Evolutionary conservation across 2,888 invertebrate genomes (phyloP).

Genomic region (Willowsia nigromaculata): DNA sequence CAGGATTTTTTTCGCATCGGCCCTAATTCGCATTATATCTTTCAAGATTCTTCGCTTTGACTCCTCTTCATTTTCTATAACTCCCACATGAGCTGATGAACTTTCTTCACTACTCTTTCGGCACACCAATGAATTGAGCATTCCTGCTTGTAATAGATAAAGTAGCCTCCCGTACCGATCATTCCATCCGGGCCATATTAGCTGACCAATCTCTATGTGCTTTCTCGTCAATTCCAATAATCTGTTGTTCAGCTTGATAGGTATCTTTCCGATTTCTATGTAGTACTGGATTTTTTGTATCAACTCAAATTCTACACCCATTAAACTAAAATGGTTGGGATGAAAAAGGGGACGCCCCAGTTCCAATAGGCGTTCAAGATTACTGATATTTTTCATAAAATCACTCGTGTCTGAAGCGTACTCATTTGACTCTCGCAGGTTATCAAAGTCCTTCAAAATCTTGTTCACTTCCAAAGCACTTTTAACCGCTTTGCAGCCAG

Average conservation of each 20-base stretch:
- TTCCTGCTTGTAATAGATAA: conserved; percentile 41
- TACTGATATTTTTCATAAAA: conserved; percentile 44
- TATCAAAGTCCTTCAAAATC: conserved; percentile 50
- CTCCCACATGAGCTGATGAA: neutral
- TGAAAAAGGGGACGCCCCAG: conserved; percentile 40
- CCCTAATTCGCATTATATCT: conserved; percentile 29
- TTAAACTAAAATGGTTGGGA: conserved; percentile 50
- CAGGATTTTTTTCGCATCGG: conserved; percentile 30
- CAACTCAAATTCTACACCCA: conserved; percentile 62
- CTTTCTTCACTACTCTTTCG: neutral
- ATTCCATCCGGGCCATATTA: conserved; percentile 57
- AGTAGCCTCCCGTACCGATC: conserved; percentile 58
- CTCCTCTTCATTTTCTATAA: neutral
- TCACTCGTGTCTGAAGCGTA: conserved; percentile 44
- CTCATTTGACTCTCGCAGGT: conserved; percentile 34
- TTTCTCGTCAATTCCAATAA: conserved; percentile 36
- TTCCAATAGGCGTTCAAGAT: conserved; percentile 44
- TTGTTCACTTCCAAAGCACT: conserved; percentile 23
- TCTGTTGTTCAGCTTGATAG: conserved; percentile 17
- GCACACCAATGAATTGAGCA: conserved; percentile 35
- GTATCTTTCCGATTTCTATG: conserved; percentile 50
- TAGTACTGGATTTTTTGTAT: conserved; percentile 65
- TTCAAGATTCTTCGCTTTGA: conserved; percentile 3
- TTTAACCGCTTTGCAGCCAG: conserved; percentile 27
- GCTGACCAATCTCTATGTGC: conserved; percentile 50